phyloP scores from a whole-genome alignment of 2,113 vertebrate genomes.

The Xiphorhynchus elegans region DNA sequence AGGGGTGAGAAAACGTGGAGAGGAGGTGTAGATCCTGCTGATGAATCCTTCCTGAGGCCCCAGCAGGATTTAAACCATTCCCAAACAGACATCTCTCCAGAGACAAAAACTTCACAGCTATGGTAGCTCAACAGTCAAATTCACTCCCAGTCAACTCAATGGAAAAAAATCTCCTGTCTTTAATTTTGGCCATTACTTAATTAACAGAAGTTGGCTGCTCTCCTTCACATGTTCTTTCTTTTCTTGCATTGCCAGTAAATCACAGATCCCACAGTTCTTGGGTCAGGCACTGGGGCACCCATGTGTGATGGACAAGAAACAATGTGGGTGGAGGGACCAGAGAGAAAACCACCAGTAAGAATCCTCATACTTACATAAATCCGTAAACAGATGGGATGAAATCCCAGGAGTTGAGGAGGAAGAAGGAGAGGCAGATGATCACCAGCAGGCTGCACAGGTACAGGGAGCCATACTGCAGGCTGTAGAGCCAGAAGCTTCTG shows the following conservation, averaged over 20 bases:
- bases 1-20: neutral
- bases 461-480: conserved; percentile 86
- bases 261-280: neutral
- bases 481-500: conserved; percentile 89
- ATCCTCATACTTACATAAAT: conserved; percentile 89
- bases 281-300: neutral
- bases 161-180: neutral
- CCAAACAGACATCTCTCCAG: neutral
- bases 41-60: neutral
- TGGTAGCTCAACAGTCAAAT: neutral
- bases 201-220: neutral
- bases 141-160: neutral
- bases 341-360: neutral
- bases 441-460: conserved; percentile 90
- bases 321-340: neutral
- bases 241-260: neutral
- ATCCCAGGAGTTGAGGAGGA: conserved; percentile 96
- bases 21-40: neutral
- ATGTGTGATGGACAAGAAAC: neutral
- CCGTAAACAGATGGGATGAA: conserved; percentile 94
- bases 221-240: neutral
- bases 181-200: neutral
- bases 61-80: neutral
- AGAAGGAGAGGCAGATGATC: conserved; percentile 91
- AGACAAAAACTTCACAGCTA: neutral